Evolutionary conservation across 37 sponge, comb jelly and placozoan species (phyloP), one percentile per base, ranked within the genome.

Genomic region (Spongia lamella): DNA sequence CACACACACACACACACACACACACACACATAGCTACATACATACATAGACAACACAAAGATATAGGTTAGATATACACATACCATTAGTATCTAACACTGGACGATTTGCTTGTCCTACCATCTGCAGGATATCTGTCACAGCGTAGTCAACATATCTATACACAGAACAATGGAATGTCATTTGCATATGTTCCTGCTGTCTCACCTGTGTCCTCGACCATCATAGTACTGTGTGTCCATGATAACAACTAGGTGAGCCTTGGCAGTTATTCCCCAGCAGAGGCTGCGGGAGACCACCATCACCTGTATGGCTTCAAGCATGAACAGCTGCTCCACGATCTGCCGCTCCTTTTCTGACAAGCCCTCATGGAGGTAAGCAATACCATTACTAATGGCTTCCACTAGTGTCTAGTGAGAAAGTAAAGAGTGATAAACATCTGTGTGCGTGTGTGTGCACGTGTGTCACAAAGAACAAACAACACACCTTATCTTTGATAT

Each of bases 211-310:
- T 98, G 99, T 25, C 85, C 85, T 54, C 88, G 54, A 1, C 99
- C 99, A 68, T 98, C 99, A 67, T 88, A 98, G 72, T 88, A 94
- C 79, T 95, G 96, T 33, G 99, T 98, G 67, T 98, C 99, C 93
- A 98, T 94, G 78, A 98, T 60, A 36, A 98, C 84, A 27, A 92
- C 91, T n/a, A 98, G 86, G 68, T 98, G 86, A 33, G 93, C 80
- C 20, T 76, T 83, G 61, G 85, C 68, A 17, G 34, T 68, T 59
- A 95, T 75, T 1, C 85, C 91, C 96, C 93, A 98, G 61, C 88
- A 86, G 32, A 98, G 77, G 75, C 60, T 86, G 29, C 86, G 66
- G 0, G 99, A 95, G 7, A 82, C 89, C 26, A 98, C 90, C 63
- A 98, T 56, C 47, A 98, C 89, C 52, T 94, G 94, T 6, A 93